These are phyloP conservation scores for Eucidaris tribuloides DNA, from an alignment of 35 echinoderm and acorn worm genomes.

Conservation along the genomic window DNA sequence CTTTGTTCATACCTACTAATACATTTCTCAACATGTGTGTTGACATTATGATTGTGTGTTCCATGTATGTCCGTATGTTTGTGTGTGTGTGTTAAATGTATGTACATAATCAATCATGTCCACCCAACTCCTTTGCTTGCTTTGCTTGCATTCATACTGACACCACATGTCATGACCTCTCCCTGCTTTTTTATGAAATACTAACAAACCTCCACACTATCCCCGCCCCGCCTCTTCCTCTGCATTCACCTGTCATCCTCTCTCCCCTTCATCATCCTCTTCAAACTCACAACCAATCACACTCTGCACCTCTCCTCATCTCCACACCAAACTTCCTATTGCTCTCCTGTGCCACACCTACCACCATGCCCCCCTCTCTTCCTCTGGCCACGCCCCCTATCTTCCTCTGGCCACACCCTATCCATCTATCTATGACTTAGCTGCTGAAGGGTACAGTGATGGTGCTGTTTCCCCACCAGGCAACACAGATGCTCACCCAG, in stretches of 20 bases:
- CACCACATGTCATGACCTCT: background rate
- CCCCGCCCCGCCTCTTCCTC: conserved; percentile 5
- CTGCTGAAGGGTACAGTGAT: conserved; percentile 23
- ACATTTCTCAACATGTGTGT: no score
- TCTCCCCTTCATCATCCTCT: no score
- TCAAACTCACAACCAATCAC: no score
- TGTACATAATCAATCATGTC: no score
- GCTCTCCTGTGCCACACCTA: no score
- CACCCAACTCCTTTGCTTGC: background rate
- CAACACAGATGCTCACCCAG: conserved; percentile 16
- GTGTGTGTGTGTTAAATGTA: background rate
- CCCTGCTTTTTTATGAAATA: background rate
- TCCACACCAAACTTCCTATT: no score
- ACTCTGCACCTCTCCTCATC: no score
- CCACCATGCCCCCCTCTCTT: no score
- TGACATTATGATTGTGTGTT: background rate
- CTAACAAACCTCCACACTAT: background rate
- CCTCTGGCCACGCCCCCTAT: background rate
- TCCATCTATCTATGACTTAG: conserved; percentile 23
- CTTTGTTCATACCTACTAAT: no score
- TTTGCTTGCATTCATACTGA: background rate
- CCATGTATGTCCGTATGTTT: background rate
- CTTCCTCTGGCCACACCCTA: background rate
- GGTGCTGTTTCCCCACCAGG: conserved; percentile 38
- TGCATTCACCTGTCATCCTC: background rate